phyloP scores from a whole-genome alignment of 2,888 invertebrate genomes.

The Sphinx pinastri region DNA sequence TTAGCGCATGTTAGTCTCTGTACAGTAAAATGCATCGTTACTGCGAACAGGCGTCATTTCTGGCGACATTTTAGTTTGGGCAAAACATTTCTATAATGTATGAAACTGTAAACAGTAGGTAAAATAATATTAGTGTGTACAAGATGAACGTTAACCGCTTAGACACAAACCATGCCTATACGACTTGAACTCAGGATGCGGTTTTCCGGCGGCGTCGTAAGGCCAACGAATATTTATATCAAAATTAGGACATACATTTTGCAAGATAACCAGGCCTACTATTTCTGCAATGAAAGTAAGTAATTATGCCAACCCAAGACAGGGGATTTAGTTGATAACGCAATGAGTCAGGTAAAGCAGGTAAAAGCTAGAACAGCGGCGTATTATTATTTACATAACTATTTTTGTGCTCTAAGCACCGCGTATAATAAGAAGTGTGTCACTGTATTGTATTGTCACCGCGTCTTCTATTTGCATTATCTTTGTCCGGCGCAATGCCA shows the following conservation, averaged over 20 bases:
- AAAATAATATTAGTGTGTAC: conserved; percentile 3
- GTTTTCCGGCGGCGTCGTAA: conserved; percentile 27
- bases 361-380: conserved; percentile 5
- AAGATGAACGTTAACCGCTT: conserved; percentile 17
- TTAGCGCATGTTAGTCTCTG: conserved; percentile 12
- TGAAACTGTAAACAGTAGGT: not conserved
- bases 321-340: not conserved
- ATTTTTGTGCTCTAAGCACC: conserved; percentile 26
- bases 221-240: conserved; percentile 20
- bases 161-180: conserved; percentile 24
- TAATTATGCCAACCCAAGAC: not conserved
- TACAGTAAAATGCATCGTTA: conserved; percentile 15
- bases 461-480: conserved; percentile 40
- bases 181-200: conserved; percentile 26
- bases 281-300: conserved; percentile 6
- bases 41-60: conserved; percentile 5
- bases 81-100: conserved; percentile 4
- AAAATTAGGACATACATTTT: conserved; percentile 26
- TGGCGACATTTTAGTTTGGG: not conserved
- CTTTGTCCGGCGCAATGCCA: conserved; percentile 70
- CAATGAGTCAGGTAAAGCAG: conserved; percentile 16
- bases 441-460: conserved; percentile 26
- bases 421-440: conserved; percentile 25
- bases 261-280: not conserved
- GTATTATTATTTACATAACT: conserved; percentile 19